Evolutionary conservation across 2,888 invertebrate species (phyloP).

Genomic region (Lingula anatina): DNA sequence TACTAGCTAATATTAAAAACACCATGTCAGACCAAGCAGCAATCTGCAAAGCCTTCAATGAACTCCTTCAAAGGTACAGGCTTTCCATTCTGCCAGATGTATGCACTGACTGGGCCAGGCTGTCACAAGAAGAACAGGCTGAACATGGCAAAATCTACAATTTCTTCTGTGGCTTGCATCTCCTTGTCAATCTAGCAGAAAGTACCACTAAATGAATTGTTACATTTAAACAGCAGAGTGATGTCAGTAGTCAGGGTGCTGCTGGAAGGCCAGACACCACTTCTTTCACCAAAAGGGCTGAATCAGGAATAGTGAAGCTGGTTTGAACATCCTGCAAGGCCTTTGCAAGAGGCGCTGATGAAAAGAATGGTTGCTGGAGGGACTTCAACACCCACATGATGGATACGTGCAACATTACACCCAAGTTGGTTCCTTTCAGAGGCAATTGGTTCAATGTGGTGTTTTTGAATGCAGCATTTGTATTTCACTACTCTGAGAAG

Average conservation of each 20-base stretch:
- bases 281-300: constrained; percentile 6
- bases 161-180: constrained; percentile 19
- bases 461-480: constrained; percentile 9
- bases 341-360: constrained; percentile 13
- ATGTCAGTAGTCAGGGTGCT: no score
- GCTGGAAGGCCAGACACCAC: no score
- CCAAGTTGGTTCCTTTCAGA: constrained; percentile 1
- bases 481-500: constrained; percentile 1
- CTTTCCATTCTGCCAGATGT: no score
- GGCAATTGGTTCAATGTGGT: constrained; percentile 9
- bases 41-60: no score
- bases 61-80: no score
- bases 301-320: constrained; percentile 10
- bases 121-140: no score
- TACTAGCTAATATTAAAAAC: no score
- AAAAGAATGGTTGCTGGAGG: constrained; percentile 4
- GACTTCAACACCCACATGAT: no score
- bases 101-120: no score
- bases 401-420: no score
- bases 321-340: constrained; percentile 11
- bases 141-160: constrained; percentile 10
- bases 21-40: no score
- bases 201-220: constrained; percentile 4
- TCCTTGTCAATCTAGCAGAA: constrained; percentile 15
- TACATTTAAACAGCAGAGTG: constrained; percentile 1